Base-by-base conservation (phyloP, 2,888 invertebrate species). In the Chorisops tibialis region DNA sequence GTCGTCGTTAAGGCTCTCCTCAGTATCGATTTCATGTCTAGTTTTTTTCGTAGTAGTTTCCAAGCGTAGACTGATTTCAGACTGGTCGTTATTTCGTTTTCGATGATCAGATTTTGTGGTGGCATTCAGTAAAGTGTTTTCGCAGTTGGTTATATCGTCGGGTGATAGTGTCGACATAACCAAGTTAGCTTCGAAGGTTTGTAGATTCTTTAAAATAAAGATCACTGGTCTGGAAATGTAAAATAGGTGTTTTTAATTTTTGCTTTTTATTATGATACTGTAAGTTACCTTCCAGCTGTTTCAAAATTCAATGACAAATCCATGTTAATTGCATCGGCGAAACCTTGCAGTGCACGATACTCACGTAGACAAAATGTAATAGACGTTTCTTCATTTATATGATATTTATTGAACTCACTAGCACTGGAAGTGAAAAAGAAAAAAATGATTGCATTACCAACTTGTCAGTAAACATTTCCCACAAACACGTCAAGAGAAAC, bases 291-390 rank as follows among this genome's bases (percentile, higher is more conserved):
- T 69, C 93, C 94, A 54, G 88, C 85, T 38, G 81, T 82, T 73
- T 90, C 88, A 79, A 94, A 93, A 72, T 86, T 83, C 43, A 91
- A 73, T 48, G 83, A 81, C 4, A 94, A 70, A 56, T 87, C 85
- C 59, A 89, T 79, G 70, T 82, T 84, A 7, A 88, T 80, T 1
- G 83, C 81, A 76, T 94, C 95, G 1, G 91, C 88, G 79, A 94
- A 93, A 21, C 82, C 79, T 19, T 94, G 76, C 14, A 93, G 82
- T 1, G 94, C 91, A 73, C 87, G 80, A 61, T 95, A 85, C 72
- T 94, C 93, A 75, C 90, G 92, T 56, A 94, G 78, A 66, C 91
- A 89, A 76, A 94, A 93, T 67, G 94, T 93, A 30, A 95, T 84
- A 19, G 83, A 82, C 0, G 88, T 85, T 68, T 88, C 87, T 58